Percentiles rank a stretch among this genome's conserved stretches.
These are phyloP conservation scores for Diplolepis rosae DNA, from an alignment of 2,888 invertebrate genomes.

Conservation along the genomic window DNA sequence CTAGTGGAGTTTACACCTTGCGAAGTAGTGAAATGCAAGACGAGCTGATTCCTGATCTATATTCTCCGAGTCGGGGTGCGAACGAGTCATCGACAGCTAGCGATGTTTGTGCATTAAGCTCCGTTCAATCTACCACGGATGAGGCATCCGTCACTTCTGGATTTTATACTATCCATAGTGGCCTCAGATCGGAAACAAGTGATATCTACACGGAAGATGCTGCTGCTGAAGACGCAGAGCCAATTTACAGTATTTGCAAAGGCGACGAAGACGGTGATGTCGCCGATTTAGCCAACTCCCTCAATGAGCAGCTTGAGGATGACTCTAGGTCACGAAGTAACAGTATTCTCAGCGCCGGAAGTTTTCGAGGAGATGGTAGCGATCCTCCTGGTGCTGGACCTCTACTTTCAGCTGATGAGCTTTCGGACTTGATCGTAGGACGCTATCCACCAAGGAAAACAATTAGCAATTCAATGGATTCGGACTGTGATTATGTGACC, in stretches of 20 bases:
- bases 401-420: slow-evolving; percentile 86
- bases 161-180: slow-evolving; percentile 71
- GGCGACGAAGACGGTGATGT: slow-evolving; percentile 61
- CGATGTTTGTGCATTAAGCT: slow-evolving; percentile 66
- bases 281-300: slow-evolving; percentile 31
- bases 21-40: slow-evolving; percentile 75
- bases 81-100: slow-evolving; percentile 67
- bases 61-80: slow-evolving; percentile 62
- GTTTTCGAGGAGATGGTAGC: slow-evolving; percentile 92
- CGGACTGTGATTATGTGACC: slow-evolving; percentile 92
- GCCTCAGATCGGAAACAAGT: slow-evolving; percentile 68
- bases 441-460: slow-evolving; percentile 86
- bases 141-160: slow-evolving; percentile 72
- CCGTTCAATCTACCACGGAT: slow-evolving; percentile 70
- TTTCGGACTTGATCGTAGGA: slow-evolving; percentile 89
- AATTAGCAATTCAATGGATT: slow-evolving; percentile 89
- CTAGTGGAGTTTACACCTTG: slow-evolving; percentile 90
- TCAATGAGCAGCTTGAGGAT: slow-evolving; percentile 51
- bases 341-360: slow-evolving; percentile 87
- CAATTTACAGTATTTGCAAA: slow-evolving; percentile 70
- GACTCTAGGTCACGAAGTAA: slow-evolving; percentile 76
- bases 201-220: slow-evolving; percentile 68
- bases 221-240: slow-evolving; percentile 64
- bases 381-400: slow-evolving; percentile 86
- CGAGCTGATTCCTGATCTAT: slow-evolving; percentile 63